Base-by-base conservation (phyloP, 92 coral and sea anemone species). In the Siderastrea radians region DNA sequence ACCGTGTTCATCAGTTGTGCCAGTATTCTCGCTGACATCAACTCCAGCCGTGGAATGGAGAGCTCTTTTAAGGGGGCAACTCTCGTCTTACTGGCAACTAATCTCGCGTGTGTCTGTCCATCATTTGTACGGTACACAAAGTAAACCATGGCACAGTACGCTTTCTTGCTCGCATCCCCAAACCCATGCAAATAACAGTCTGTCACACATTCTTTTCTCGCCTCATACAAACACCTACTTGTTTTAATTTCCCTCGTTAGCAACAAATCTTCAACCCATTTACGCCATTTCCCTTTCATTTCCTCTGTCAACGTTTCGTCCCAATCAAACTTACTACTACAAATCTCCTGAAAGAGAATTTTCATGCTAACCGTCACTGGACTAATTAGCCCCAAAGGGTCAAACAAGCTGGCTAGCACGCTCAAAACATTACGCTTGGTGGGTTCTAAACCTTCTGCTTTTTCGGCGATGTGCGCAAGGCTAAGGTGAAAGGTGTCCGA, bases 401-500 rank as follows among this genome's bases (percentile, higher is more conserved):
- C 38, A 0, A 26, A 26, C 38, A 26, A 26, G 38, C 38, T 26
- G 38, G 38, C 38, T 26, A 26, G 38, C 38, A 26, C 38, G 38
- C 38, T 26, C 38, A 26, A 26, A 26, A 26, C 38, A 26, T 26
- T 26, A 26, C 38, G 38, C 38, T 26, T 26, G 38, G 38, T 26
- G 38, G 38, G 38, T 26, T 26, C 38, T 26, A 26, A 26, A 26
- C 38, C 38, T 26, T 26, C 38, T 26, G 38, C 38, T 26, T 26
- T 26, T 26, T 26, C 82, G 9, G 86, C 80, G 52, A 91, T 53
- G 3, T 91, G 81, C 3, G 75, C 63, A 7, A 91, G 55, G 17
- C 63, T n/a, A 51, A 91, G 81, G 71, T 91, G 91, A 51, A 91
- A 71, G 63, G 75, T 81, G 80, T 90, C 93, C 52, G 49, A 60